phyloP scores from a whole-genome alignment of 2,888 invertebrate species.

The Sesia bembeciformis region DNA sequence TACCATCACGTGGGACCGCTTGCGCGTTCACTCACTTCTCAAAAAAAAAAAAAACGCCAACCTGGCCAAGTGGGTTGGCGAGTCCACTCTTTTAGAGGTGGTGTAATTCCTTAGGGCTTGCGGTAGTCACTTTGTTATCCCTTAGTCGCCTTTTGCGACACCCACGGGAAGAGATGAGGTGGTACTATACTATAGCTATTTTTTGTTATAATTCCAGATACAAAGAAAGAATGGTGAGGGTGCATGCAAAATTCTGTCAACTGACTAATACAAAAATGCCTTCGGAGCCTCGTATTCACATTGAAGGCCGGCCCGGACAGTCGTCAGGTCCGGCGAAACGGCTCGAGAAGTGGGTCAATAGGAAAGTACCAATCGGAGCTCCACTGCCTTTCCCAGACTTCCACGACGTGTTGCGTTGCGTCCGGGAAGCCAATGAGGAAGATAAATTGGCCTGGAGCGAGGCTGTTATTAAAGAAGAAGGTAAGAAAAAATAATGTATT shows the following conservation, averaged over 20 bases:
- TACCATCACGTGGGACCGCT: too few species aligned
- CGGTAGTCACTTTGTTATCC: too few species aligned
- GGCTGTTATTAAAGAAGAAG: slow-evolving; percentile 59
- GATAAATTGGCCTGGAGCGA: slow-evolving; percentile 58
- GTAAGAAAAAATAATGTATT: slow-evolving; percentile 18
- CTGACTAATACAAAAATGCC: slow-evolving; percentile 72
- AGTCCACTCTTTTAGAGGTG: too few species aligned
- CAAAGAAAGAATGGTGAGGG: slow-evolving; percentile 58
- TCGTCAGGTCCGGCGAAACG: slow-evolving; percentile 51
- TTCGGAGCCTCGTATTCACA: slow-evolving; percentile 49
- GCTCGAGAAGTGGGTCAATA: slow-evolving; percentile 58
- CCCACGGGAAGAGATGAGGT: too few species aligned
- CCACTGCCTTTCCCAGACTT: slow-evolving; percentile 70
- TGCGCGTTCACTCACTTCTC: too few species aligned
- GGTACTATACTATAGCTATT: too few species aligned
- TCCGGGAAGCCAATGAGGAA: slow-evolving; percentile 50
- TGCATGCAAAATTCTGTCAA: slow-evolving; percentile 77
- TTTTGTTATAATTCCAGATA: slow-evolving; percentile 35
- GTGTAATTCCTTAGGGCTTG: too few species aligned
- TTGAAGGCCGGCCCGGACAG: slow-evolving; percentile 46
- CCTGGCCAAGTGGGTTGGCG: too few species aligned
- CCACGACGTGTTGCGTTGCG: slow-evolving; percentile 64
- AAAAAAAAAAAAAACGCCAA: too few species aligned
- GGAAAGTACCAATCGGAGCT: slow-evolving; percentile 53
- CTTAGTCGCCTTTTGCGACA: too few species aligned